Evolutionary conservation across 2,797 vertebrate species (phyloP).

Genomic region (Ctenosaura bakeri): DNA sequence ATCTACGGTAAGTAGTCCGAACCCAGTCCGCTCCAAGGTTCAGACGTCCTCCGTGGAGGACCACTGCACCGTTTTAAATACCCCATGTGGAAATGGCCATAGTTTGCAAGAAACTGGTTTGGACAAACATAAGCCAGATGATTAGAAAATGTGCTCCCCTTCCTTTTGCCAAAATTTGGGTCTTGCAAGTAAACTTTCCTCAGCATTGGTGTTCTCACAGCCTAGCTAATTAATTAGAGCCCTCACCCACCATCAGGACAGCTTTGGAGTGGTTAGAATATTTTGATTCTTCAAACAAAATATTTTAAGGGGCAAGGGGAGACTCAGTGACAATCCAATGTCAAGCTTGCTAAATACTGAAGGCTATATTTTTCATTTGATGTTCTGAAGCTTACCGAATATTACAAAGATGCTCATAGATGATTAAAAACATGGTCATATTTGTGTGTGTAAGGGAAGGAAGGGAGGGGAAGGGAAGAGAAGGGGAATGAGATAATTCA

Average conservation of each 20-base stretch:
- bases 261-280: not conserved
- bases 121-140: not conserved
- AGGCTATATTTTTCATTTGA: slow-evolving; percentile 29
- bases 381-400: slow-evolving; percentile 17
- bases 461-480: accelerated
- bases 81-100: too few species aligned
- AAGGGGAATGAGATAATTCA: not conserved
- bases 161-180: not conserved
- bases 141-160: not conserved
- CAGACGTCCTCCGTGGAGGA: too few species aligned
- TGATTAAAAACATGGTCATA: not conserved
- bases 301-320: not conserved
- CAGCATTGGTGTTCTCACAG: not conserved
- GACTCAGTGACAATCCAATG: slow-evolving; percentile 3
- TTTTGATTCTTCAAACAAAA: slow-evolving; percentile 9
- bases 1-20: too few species aligned
- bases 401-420: not conserved
- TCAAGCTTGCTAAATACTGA: slow-evolving; percentile 26
- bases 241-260: too few species aligned
- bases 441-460: not conserved
- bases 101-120: not conserved
- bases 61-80: too few species aligned
- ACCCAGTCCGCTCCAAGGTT: too few species aligned
- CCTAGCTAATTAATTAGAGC: not conserved
- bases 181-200: not conserved